Conservation (phyloP, 2,113 vertebrate species). For the Mirza zaza region DNA sequence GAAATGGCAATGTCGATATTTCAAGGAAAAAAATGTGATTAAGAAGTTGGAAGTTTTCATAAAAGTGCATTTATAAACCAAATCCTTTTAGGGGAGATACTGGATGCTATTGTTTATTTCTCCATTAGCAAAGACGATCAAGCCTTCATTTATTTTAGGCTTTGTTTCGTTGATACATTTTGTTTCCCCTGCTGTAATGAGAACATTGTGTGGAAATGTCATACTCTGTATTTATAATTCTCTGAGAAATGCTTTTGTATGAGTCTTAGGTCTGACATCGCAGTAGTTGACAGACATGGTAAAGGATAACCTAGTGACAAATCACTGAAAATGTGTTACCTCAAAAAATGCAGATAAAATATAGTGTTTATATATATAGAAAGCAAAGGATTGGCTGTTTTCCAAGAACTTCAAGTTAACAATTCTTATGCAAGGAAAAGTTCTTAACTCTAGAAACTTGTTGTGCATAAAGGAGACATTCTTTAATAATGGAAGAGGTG, state of each 20-base stretch:
- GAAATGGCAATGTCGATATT: not conserved
- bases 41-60: not conserved
- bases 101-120: not conserved
- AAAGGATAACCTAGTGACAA: constrained; percentile 49
- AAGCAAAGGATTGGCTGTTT: constrained; percentile 62
- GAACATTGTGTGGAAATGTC: constrained; percentile 56
- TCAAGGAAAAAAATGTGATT: not conserved
- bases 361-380: constrained; percentile 37
- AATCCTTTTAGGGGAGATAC: not conserved
- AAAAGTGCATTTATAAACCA: not conserved
- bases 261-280: constrained; percentile 37
- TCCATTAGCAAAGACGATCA: not conserved
- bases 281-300: not conserved
- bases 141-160: not conserved
- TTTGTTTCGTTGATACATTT: not conserved
- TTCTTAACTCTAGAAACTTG: constrained; percentile 53
- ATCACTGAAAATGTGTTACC: constrained; percentile 63
- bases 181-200: constrained; percentile 55
- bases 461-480: constrained; percentile 61
- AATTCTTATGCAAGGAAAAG: constrained; percentile 62
- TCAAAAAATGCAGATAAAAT: constrained; percentile 47
- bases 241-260: constrained; percentile 55
- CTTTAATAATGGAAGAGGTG: constrained; percentile 65
- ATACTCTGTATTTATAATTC: constrained; percentile 60
- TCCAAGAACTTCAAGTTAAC: constrained; percentile 51